Base-by-base conservation (phyloP, 2,113 vertebrate species). In the Pungitius pungitius region DNA sequence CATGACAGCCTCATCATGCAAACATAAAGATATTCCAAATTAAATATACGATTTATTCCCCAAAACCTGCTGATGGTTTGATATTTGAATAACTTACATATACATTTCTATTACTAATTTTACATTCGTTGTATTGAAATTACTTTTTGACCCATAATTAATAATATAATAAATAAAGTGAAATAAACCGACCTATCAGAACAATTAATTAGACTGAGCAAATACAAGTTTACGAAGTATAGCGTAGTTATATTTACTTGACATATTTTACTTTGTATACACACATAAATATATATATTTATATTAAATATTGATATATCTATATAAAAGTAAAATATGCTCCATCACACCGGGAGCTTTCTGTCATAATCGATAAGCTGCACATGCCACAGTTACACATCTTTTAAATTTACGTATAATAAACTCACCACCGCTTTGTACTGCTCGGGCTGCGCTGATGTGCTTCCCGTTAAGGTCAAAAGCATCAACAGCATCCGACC, bases 381-480 rank as follows among this genome's bases (percentile, higher is more conserved):
- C 17, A 64, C 57, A 55, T 13, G 39, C 11, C n/a, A 45, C 40
- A 58, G 22, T 12, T 3, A 4, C 4, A 35, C 9, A 37, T 61
- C 1, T 33, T 9, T 72, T 56, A 22, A 58, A 13, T 11, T n/a
- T 30, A 73, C 5, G 6, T 3, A 26, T 17, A 43, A 3, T 54
- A 13, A 55, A 35, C 94, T 93, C 81, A 94, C 94, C 89, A 94
- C 81, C 0, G 92, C 91, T 83, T 86, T 90, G 78, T 93, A 93
- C 55, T 90, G 88, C 24, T 92, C 87, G 0, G 78, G 55, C n/a
- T 27, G 43, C 1, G 88, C 74, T 39, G 82, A 64, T 42, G 74
- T 18, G 30, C 42, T 61, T 60, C 68, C 90, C 9, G 39, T 27
- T 54, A 87, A 51, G 24, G 66, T 72, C 63, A 89, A 15, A 14